Percentiles rank a stretch among this genome's conserved stretches.
Conservation (phyloP, 1,140 invertebrate genomes). For the Heliothis subflexa region DNA sequence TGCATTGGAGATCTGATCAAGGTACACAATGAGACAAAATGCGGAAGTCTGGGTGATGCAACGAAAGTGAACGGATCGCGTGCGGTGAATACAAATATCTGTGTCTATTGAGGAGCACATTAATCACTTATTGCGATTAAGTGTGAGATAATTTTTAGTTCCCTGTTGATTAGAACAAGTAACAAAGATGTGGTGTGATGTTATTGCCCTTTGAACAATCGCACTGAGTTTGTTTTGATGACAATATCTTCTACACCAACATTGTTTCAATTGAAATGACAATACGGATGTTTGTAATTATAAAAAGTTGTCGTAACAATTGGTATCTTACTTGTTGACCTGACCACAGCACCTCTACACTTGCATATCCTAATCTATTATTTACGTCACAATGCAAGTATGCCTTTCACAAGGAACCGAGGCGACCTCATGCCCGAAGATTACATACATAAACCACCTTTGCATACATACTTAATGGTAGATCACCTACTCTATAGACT, state of each 20-base stretch:
- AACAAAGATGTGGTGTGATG: background rate
- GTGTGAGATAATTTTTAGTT: constrained; percentile 44
- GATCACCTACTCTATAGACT: background rate
- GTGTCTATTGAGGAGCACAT: constrained; percentile 28
- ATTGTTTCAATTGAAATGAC: no score
- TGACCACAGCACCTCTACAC: constrained; percentile 3
- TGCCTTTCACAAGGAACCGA: constrained; percentile 31
- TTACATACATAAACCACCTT: constrained; percentile 4
- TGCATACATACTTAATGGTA: background rate
- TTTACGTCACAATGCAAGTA: constrained; percentile 37
- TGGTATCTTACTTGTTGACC: background rate
- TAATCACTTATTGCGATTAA: constrained; percentile 34
- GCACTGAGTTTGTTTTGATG: no score
- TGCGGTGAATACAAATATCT: constrained; percentile 53
- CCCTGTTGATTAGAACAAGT: constrained; percentile 6
- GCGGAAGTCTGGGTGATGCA: constrained; percentile 59
- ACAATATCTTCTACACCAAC: no score
- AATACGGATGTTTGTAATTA: no score
- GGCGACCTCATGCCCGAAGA: constrained; percentile 18
- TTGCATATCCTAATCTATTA: constrained; percentile 12
- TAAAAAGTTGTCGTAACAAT: no score
- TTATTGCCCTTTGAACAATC: background rate
- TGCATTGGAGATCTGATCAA: constrained; percentile 58
- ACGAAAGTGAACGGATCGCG: constrained; percentile 63
- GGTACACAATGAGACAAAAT: constrained; percentile 54